Evolutionary conservation across 37 sponge, comb jelly and placozoan species (phyloP).

Genomic region (Bolinopsis microptera): DNA sequence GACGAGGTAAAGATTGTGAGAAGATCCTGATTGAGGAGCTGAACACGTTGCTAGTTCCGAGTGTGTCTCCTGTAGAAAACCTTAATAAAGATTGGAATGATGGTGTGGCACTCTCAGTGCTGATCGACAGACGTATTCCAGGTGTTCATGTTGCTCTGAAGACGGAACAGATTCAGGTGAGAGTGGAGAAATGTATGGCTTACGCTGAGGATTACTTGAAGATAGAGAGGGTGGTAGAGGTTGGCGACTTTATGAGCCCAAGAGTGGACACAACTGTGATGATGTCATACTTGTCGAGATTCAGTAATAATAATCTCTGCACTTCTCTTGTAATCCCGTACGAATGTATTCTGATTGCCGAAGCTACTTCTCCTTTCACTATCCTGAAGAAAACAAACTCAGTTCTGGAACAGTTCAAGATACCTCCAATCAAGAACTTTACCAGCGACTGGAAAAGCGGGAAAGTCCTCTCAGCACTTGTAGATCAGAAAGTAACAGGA

Average conservation of each 20-base stretch:
- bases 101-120: not conserved
- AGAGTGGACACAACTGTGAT: not conserved
- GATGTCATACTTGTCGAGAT: not conserved
- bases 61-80: not conserved
- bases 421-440: not conserved
- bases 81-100: not conserved
- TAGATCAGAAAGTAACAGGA: not conserved
- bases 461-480: not conserved
- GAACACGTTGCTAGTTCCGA: not conserved
- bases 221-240: not conserved
- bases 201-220: conserved; percentile 11
- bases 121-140: not conserved
- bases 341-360: not conserved
- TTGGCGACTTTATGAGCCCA: not conserved
- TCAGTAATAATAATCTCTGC: not conserved
- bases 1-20: not conserved
- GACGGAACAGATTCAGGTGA: not conserved
- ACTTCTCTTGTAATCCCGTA: not conserved
- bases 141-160: not conserved
- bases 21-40: not conserved
- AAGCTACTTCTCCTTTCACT: not conserved
- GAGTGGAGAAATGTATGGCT: conserved; percentile 8
- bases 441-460: conserved; percentile 1
- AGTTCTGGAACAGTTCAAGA: not conserved
- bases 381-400: not conserved